These are phyloP conservation scores for Cyaniris semiargus DNA, from an alignment of 2,888 invertebrate species.

Conservation along the genomic window DNA sequence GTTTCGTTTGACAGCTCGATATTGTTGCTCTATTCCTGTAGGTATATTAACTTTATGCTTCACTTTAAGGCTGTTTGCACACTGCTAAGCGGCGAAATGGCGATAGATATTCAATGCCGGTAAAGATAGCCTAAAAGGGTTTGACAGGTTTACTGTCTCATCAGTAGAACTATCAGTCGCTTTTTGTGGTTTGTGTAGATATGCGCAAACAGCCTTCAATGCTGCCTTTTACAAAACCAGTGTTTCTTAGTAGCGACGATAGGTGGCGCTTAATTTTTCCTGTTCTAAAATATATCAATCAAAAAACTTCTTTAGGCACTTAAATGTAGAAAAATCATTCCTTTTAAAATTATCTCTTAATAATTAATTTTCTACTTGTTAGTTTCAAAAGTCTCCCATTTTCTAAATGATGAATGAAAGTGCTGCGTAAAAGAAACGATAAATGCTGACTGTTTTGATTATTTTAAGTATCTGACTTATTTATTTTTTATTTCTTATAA, in stretches of 20 bases:
- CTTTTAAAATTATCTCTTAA: neutral
- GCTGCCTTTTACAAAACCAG: neutral
- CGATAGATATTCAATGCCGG: too few species aligned
- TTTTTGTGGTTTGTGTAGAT: neutral
- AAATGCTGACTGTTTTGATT: neutral
- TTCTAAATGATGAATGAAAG: too few species aligned
- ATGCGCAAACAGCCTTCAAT: neutral
- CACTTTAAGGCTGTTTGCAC: too few species aligned
- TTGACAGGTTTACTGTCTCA: too few species aligned
- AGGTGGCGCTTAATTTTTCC: neutral
- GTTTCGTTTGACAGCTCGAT: too few species aligned
- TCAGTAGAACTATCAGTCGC: too few species aligned
- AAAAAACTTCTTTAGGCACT: neutral
- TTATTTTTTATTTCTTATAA: neutral
- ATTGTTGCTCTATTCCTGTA: too few species aligned
- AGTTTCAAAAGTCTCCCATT: neutral
- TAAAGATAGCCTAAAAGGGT: too few species aligned
- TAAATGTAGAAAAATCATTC: neutral
- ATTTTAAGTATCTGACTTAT: conserved; percentile 4
- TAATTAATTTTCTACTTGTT: neutral
- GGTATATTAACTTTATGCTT: too few species aligned
- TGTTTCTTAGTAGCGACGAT: neutral
- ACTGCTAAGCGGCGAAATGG: too few species aligned
- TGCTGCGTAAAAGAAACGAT: neutral
- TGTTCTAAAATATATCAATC: neutral